phyloP scores from a whole-genome alignment of 64 coral and sea anemone species.

The Montipora cactus region DNA sequence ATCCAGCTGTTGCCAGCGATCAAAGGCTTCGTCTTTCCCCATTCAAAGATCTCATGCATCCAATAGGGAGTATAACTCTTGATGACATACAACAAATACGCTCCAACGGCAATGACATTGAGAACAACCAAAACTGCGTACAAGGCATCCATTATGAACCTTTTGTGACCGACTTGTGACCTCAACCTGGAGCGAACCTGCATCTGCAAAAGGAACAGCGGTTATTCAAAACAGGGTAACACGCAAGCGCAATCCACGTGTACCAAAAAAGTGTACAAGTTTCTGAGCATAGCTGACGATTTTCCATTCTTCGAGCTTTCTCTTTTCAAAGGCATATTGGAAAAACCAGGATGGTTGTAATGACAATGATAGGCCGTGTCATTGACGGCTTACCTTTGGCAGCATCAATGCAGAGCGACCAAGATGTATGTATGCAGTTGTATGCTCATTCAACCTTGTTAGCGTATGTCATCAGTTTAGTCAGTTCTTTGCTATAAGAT shows the following conservation, averaged over 20 bases:
- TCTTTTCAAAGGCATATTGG: background rate
- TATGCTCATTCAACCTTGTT: background rate
- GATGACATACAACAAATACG: constrained; percentile 62
- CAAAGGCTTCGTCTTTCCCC: constrained; percentile 80
- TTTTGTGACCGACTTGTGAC: no score
- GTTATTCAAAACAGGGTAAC: constrained; percentile 21
- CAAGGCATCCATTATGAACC: constrained; percentile 65
- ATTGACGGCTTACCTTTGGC: constrained; percentile 92
- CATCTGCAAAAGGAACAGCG: constrained; percentile 5
- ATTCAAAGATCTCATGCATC: constrained; percentile 76
- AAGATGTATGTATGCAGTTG: constrained; percentile 76
- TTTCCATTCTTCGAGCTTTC: background rate
- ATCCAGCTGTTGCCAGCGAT: constrained; percentile 16
- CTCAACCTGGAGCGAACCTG: background rate
- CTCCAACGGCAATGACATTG: constrained; percentile 70
- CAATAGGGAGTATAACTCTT: constrained; percentile 65
- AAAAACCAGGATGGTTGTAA: constrained; percentile 86
- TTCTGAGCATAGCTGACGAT: background rate
- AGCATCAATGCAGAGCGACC: constrained; percentile 93
- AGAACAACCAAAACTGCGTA: constrained; percentile 49
- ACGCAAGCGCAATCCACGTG: constrained; percentile 99
- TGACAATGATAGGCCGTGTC: constrained; percentile 99
- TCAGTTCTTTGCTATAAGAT: no score
- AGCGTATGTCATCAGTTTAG: no score
- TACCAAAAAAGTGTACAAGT: constrained; percentile 55